Percentiles rank a stretch among this genome's conserved stretches.
Conservation (phyloP, 1,140 invertebrate genomes). For the Sitodiplosis mosellana region DNA sequence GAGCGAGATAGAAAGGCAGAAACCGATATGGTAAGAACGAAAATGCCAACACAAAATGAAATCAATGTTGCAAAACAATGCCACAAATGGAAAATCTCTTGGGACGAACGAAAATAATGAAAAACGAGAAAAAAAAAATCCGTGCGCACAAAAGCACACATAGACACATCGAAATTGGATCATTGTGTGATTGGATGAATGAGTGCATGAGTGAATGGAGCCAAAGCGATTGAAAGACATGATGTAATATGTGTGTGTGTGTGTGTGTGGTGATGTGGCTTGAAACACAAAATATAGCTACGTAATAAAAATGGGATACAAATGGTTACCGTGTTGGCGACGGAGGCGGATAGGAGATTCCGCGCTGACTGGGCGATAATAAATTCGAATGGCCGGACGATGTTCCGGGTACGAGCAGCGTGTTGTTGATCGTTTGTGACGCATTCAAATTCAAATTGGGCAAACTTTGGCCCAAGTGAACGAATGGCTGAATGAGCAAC, state of each 20-base stretch:
- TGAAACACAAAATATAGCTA: too few relatives aligned
- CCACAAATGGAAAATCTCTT: too few relatives aligned
- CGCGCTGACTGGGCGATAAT: constrained; percentile 34
- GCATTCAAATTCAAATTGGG: constrained; percentile 36
- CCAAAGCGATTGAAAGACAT: neutral
- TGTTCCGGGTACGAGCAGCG: constrained; percentile 29
- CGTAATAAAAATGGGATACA: too few relatives aligned
- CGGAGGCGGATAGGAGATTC: constrained; percentile 57
- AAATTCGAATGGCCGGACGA: constrained; percentile 28
- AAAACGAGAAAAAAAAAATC: neutral
- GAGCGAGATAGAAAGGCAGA: too few relatives aligned
- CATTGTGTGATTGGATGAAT: neutral
- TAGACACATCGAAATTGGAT: neutral
- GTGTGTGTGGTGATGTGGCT: neutral
- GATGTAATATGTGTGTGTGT: neutral
- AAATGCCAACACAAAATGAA: too few relatives aligned
- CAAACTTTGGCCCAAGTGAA: constrained; percentile 48
- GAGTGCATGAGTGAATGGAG: too few relatives aligned
- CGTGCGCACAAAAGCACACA: too few relatives aligned
- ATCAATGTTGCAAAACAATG: too few relatives aligned
- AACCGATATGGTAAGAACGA: too few relatives aligned
- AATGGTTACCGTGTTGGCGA: constrained; percentile 39
- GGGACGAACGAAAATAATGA: too few relatives aligned
- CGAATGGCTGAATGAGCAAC: constrained; percentile 49
- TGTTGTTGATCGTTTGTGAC: constrained; percentile 26